Evolutionary conservation across 2,113 vertebrate species (phyloP), one percentile per base, ranked within the genome.

Genomic region (Poecilia latipinna): DNA sequence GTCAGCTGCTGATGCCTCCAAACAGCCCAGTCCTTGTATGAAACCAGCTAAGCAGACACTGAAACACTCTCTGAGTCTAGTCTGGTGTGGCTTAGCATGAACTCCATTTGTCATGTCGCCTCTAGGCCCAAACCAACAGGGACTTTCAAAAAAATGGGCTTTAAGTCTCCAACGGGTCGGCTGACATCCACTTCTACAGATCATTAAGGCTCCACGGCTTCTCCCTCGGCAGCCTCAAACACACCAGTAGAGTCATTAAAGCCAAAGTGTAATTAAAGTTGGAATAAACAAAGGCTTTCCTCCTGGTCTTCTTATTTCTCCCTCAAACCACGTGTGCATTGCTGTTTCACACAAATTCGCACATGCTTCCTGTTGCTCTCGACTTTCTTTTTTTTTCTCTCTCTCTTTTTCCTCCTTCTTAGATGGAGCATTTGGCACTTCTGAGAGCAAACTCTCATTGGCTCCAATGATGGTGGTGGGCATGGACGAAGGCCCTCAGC

Each of bases 201-300:
- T 97, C 97, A 96, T 98, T 97, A 97, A 94, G 93, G 92, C 82
- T 94, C 91, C 89, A 92, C 84, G 93, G 85, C 93, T 94, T 79
- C 80, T 63, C 84, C 95, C 93, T 88, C 75, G 82, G 32, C 77
- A 72, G 82, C 86, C 79, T 84, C 91, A 90, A 90, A 92, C 92
- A 91, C 90, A 91, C 91, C 93, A 91, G 91, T 82, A 88, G 93
- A 95, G 94, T 96, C 90, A 93, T 95, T 95, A 94, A 29, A 94
- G 91, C 93, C 93, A 95, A 96, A 91, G 94, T 75, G 91, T 95
- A 97, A 98, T 97, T 97, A 97, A 97, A 97, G 94, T 96, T 94
- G 94, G 95, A 96, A 95, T 96, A 98, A 98, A 97, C 96, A 97
- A 94, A 92, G 92, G 82, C 78, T 90, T 90, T 86, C 75, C 84